phyloP scores from a whole-genome alignment of 2,797 vertebrate species.

The Poliocrania exsul region DNA sequence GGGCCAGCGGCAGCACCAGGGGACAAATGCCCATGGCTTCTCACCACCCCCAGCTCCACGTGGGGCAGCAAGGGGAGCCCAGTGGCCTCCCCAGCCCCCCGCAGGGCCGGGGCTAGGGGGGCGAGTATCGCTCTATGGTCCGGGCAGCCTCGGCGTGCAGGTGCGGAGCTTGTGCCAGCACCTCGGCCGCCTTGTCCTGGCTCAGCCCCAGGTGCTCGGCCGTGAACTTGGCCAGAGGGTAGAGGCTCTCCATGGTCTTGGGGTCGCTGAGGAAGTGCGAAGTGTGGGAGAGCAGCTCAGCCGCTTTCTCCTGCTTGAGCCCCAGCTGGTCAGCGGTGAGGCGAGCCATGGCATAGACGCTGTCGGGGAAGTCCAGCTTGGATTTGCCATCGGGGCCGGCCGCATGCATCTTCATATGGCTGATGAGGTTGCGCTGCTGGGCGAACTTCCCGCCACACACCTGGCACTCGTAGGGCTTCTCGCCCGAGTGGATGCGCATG shows the following conservation, averaged over 20 bases:
- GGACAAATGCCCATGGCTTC: not conserved
- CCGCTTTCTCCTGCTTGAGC: constrained; percentile 91
- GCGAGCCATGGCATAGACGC: constrained; percentile 94
- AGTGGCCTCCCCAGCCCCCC: not conserved
- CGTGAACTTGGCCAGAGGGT: constrained; percentile 93
- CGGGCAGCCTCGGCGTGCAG: constrained; percentile 82
- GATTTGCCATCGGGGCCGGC: constrained; percentile 88
- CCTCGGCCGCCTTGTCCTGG: constrained; percentile 91
- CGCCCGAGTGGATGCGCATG: constrained; percentile 99
- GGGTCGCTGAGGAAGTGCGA: constrained; percentile 92
- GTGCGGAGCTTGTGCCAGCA: constrained; percentile 85
- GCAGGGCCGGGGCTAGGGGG: constrained; percentile 80
- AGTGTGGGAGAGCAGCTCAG: constrained; percentile 89
- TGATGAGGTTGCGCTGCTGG: constrained; percentile 99
- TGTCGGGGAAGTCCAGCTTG: constrained; percentile 94
- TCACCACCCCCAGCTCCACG: not conserved
- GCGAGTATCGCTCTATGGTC: constrained; percentile 94
- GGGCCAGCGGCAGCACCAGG: not conserved
- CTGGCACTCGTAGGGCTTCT: constrained; percentile 98
- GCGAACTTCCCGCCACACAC: constrained; percentile 98
- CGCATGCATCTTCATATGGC: constrained; percentile 99
- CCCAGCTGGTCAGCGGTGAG: constrained; percentile 94
- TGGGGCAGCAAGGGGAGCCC: not conserved
- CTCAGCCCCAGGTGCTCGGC: constrained; percentile 91
- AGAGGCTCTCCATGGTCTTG: constrained; percentile 94